Evolutionary conservation across 2,113 vertebrate genomes (phyloP).

Genomic region (Scomber japonicus): DNA sequence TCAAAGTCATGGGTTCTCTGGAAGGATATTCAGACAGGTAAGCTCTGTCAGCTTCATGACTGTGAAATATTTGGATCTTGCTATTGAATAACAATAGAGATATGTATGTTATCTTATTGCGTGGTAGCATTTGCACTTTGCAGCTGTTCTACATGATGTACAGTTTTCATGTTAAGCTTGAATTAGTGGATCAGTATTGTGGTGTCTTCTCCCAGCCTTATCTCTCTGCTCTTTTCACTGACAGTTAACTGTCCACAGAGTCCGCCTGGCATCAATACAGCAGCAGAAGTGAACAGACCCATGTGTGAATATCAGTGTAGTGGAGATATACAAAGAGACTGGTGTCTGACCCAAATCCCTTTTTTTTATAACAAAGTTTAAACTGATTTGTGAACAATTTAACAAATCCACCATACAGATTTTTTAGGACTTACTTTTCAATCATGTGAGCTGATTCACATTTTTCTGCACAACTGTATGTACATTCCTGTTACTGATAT

Average conservation of each 20-base stretch:
- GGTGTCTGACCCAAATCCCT: background rate
- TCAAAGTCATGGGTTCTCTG: conserved; percentile 99
- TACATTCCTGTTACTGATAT: background rate
- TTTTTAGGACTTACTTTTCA: background rate
- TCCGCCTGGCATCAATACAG: conserved; percentile 52
- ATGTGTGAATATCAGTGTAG: conserved; percentile 38
- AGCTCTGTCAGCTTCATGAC: conserved; percentile 53
- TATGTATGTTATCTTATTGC: background rate
- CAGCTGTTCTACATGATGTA: background rate
- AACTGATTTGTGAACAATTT: background rate
- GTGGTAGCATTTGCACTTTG: background rate
- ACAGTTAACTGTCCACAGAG: conserved; percentile 74
- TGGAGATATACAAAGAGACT: conserved; percentile 43
- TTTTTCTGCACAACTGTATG: background rate
- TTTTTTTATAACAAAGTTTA: background rate
- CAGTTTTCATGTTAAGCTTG: background rate
- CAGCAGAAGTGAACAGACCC: conserved; percentile 22
- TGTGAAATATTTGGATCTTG: background rate
- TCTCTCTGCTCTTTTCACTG: conserved; percentile 59
- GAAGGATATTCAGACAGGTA: conserved; percentile 99
- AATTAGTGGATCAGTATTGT: conserved; percentile 22
- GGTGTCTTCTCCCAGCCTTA: conserved; percentile 42
- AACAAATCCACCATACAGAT: background rate
- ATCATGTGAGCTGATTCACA: background rate
- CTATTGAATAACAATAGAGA: background rate